Evolutionary conservation across 2,113 vertebrate genomes (phyloP), one percentile per base, ranked within the genome.

Genomic region (Stictonetta naevosa): DNA sequence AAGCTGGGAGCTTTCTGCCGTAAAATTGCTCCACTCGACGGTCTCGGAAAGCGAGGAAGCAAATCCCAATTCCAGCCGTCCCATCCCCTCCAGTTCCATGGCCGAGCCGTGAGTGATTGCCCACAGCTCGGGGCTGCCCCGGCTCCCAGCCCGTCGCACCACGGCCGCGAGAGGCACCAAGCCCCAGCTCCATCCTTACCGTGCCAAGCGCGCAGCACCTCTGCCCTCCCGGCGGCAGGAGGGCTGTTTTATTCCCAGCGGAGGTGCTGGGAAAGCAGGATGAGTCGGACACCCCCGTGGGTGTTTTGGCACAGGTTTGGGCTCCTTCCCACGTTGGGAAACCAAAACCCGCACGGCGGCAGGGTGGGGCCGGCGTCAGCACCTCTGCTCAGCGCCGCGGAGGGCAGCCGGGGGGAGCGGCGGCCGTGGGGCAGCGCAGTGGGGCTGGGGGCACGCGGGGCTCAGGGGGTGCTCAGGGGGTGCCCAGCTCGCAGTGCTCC

Each of bases 271-370:
- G 86, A 91, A 75, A 96, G 91, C 96, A 92, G 95, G 96, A 96
- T 97, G 96, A 97, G 94, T 92, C 66, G 86, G 93, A 92, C 89
- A 88, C 56, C 94, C 94, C 93, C 29, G 15, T 58, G 89, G 92
- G 93, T 93, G 62, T 90, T 94, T 93, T 88, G 93, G 60, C 92
- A 75, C 14, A 1, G 83, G 73, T 78, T 42, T 78, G 77, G 38
- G 52, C 33, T 93, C 38, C 86, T 92, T 94, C 92, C 89, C n/a
- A 60, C 83, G 44, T 96, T 97, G 93, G 77, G 95, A 97, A 96
- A 97, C 92, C 86, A 42, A 86, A 95, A 86, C 7, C 80, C 44
- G 20, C 80, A 84, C 42, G 4, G 58, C 0, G 0, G 74, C 7
- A 26, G 96, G 96, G 95, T 92, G 96, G 73, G 80, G 96, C 86